A percentile compares a stretch with the other conserved stretches of the same genome.
phyloP scores from a whole-genome alignment of 92 coral and sea anemone species.

The Actinernus sp. region DNA sequence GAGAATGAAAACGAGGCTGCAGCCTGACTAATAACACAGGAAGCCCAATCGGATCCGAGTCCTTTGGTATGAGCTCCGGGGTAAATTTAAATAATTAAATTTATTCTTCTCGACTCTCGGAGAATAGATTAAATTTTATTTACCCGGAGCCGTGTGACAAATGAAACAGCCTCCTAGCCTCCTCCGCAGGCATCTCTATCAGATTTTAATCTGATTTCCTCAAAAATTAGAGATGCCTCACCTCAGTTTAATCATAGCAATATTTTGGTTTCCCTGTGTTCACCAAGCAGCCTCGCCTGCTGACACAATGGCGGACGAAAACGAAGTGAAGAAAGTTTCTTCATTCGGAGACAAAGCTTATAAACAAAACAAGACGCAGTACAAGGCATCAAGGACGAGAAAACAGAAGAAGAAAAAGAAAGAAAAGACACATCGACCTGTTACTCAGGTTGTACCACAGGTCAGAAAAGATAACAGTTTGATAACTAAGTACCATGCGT shows the following conservation, averaged over 20 bases:
- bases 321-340: not conserved
- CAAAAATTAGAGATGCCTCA: too few relatives aligned
- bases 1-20: conserved; percentile 81
- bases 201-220: too few relatives aligned
- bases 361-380: too few relatives aligned
- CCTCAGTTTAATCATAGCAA: too few relatives aligned
- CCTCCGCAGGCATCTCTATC: too few relatives aligned
- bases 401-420: conserved; percentile 27
- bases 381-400: conserved; percentile 2
- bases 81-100: too few relatives aligned
- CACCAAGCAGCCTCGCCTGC: too few relatives aligned
- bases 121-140: not conserved
- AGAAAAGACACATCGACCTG: conserved; percentile 36
- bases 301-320: conserved; percentile 81
- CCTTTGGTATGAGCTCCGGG: too few relatives aligned
- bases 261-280: too few relatives aligned
- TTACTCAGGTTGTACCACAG: conserved; percentile 11
- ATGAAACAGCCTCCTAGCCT: too few relatives aligned
- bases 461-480: conserved; percentile 57
- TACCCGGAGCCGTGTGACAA: too few relatives aligned
- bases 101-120: not conserved
- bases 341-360: too few relatives aligned
- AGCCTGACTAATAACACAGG: conserved; percentile 26
- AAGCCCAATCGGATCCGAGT: conserved; percentile 41
- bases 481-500: conserved; percentile 57